A percentile compares a stretch with the other conserved stretches of the same genome.
Evolutionary conservation across 2,888 invertebrate species (phyloP).

Genomic region (Chouioia cunea): DNA sequence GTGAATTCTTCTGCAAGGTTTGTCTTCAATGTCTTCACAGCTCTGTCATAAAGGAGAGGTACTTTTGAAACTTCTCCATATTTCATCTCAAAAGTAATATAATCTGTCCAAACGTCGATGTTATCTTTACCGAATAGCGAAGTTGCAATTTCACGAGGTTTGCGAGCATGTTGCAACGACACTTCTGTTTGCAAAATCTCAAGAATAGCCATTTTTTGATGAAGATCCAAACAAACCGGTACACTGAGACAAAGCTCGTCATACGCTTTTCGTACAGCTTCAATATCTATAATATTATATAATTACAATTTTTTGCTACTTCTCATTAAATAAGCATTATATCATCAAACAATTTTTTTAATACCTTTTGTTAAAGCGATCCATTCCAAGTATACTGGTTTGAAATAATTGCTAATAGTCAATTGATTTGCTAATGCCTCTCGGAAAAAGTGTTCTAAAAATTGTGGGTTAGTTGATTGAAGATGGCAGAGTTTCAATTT

Average conservation of each 20-base stretch:
- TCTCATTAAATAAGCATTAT: neutral
- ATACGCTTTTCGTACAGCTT: constrained; percentile 75
- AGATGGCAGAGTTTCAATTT: constrained; percentile 65
- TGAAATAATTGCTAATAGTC: constrained; percentile 71
- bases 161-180: constrained; percentile 63
- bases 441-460: constrained; percentile 67
- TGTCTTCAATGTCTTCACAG: constrained; percentile 73
- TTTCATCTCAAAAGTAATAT: constrained; percentile 78
- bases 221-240: constrained; percentile 74
- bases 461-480: constrained; percentile 62
- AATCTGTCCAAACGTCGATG: constrained; percentile 80
- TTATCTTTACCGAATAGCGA: constrained; percentile 77
- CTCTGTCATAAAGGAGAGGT: constrained; percentile 74
- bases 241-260: constrained; percentile 72
- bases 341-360: neutral
- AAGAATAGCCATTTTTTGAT: constrained; percentile 73
- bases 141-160: constrained; percentile 75
- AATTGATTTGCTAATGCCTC: constrained; percentile 70
- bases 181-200: constrained; percentile 67
- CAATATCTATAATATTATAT: constrained; percentile 65
- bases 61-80: constrained; percentile 73
- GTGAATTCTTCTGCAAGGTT: constrained; percentile 72
- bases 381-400: constrained; percentile 76
- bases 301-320: neutral
- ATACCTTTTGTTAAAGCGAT: constrained; percentile 67